phyloP scores from a whole-genome alignment of 2,797 vertebrate genomes.

The Cyprinodon diabolis region DNA sequence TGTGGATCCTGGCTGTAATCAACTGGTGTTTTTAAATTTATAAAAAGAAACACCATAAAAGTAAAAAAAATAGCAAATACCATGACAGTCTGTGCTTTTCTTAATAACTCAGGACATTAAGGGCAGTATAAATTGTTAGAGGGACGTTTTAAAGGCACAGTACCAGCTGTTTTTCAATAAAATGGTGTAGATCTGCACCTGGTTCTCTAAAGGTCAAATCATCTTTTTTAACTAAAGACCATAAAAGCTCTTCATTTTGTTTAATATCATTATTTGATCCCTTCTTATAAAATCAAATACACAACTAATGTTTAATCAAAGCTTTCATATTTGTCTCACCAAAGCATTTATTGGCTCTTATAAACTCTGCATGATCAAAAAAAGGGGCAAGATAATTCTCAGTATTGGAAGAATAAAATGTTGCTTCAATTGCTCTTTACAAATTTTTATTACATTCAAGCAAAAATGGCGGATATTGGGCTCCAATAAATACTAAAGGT shows the following conservation, averaged over 20 bases:
- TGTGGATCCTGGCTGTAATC: background rate
- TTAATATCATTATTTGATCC: background rate
- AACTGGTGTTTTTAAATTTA: background rate
- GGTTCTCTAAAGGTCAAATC: background rate
- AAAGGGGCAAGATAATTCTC: background rate
- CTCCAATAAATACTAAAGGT: background rate
- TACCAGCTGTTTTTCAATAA: background rate
- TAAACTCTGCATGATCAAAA: background rate
- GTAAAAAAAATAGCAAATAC: background rate
- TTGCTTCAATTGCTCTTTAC: background rate
- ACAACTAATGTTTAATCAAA: background rate
- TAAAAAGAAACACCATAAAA: background rate
- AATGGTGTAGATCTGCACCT: background rate
- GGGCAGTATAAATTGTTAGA: background rate
- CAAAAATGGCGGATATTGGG: background rate
- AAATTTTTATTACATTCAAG: constrained; percentile 12
- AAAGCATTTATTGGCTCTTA: background rate
- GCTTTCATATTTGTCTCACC: constrained; percentile 2
- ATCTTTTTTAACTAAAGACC: background rate
- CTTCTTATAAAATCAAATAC: background rate
- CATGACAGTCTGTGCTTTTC: background rate
- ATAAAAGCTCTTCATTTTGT: no score
- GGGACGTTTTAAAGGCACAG: background rate
- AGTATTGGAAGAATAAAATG: background rate
- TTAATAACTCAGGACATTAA: background rate